Evolutionary conservation across 2,797 vertebrate species (phyloP), one percentile per base, ranked within the genome.

Genomic region (Sebastes wilsoni): DNA sequence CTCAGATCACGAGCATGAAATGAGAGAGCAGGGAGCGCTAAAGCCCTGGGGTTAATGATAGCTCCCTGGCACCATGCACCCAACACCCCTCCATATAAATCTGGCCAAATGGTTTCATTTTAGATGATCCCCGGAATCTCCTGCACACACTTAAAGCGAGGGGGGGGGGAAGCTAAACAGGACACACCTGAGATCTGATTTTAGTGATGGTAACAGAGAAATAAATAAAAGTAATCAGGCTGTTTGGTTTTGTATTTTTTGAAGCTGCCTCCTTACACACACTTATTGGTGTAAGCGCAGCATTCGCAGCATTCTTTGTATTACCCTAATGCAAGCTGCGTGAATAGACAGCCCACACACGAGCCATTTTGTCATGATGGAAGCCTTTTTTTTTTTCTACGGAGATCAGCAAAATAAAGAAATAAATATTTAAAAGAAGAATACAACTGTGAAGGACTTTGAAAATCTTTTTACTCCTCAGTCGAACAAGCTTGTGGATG

Each of bases 401-500:
- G 93, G 92, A 96, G 94, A 96, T 97, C 96, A 96, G 94, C 95
- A 90, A 91, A 95, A 95, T 89, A 93, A 93, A 94, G 84, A 94
- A 94, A 95, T 90, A 94, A 84, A 94, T 93, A 93, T 93, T 92
- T 94, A 91, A 93, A 87, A 82, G 85, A 90, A 90, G 81, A 92
- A 96, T 96, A 96, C 95, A 96, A 94, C 96, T 96, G 94, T 96
- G 95, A 96, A 96, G 94, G 96, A 97, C 96, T 97, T 96, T 95
- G 94, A 95, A 95, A 95, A 96, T 93, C 90, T 96, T 97, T 54
- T 97, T 96, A 97, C 96, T 97, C 96, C 96, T 96, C 95, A 96
- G 96, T 96, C 95, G 96, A 98, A 98, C 97, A 99, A 97, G 97
- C 97, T 96, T 95, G 95, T 97, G 96, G 97, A 97, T 97, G 97